These are phyloP conservation scores for Redunca redunca DNA, from an alignment of 2,113 vertebrate genomes.

Conservation along the genomic window DNA sequence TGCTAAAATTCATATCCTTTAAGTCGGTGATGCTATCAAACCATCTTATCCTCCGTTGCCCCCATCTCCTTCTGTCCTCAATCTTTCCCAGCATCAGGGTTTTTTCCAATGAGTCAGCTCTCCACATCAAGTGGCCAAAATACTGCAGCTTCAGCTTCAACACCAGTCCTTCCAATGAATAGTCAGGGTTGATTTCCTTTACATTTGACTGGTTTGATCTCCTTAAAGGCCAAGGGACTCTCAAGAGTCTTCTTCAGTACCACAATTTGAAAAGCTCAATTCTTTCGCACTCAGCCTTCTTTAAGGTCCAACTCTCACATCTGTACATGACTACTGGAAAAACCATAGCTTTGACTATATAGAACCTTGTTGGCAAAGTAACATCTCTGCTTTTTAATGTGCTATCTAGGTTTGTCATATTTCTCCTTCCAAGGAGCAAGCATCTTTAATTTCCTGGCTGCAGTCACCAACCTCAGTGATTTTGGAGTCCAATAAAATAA, in stretches of 20 bases:
- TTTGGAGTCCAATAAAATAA: background rate
- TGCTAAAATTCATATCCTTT: background rate
- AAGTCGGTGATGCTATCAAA: background rate
- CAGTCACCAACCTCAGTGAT: background rate
- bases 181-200: background rate
- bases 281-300: background rate
- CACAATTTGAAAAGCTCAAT: background rate
- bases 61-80: background rate
- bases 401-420: background rate
- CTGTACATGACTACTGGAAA: background rate
- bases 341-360: background rate
- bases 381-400: background rate
- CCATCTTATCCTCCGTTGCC: background rate
- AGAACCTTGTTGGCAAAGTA: background rate
- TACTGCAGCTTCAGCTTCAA: background rate
- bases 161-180: background rate
- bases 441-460: background rate
- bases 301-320: background rate
- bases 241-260: background rate
- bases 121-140: background rate
- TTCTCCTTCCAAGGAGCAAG: background rate
- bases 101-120: background rate
- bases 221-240: background rate
- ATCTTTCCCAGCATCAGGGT: background rate
- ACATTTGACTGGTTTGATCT: background rate